phyloP scores from a whole-genome alignment of 2,113 vertebrate genomes.

The Colistium nudipinnis region DNA sequence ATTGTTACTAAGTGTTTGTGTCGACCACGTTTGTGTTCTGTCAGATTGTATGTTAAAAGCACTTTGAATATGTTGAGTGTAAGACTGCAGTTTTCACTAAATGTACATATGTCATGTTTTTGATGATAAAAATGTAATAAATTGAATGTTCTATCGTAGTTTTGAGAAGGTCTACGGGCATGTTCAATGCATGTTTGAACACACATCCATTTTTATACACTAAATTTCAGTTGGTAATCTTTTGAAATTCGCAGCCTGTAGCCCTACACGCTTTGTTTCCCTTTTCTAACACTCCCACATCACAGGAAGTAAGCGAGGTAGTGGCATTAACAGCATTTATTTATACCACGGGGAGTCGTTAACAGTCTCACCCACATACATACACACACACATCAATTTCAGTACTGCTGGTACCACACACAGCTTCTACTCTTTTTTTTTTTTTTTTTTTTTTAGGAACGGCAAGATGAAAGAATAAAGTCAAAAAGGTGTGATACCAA shows the following conservation, averaged over 20 bases:
- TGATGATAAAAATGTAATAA: constrained; percentile 73
- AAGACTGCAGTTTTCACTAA: constrained; percentile 72
- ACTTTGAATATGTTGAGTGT: constrained; percentile 75
- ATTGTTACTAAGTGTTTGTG: constrained; percentile 36
- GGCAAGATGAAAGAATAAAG: constrained; percentile 2
- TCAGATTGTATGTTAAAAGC: constrained; percentile 61
- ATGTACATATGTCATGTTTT: constrained; percentile 79
- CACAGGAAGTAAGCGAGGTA: constrained; percentile 21
- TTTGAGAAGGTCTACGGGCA: neutral
- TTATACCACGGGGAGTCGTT: constrained; percentile 25
- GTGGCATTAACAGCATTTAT: constrained; percentile 43
- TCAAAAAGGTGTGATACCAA: constrained; percentile 29
- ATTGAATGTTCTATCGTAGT: constrained; percentile 71
- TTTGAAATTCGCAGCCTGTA: too few relatives aligned
- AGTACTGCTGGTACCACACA: constrained; percentile 16
- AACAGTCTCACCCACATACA: constrained; percentile 26
- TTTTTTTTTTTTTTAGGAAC: constrained; percentile 10
- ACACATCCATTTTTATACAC: neutral
- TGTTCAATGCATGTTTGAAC: neutral
- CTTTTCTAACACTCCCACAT: neutral
- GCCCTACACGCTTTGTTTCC: neutral
- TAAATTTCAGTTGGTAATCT: too few relatives aligned
- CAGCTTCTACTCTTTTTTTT: constrained; percentile 15
- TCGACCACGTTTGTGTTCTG: constrained; percentile 40
- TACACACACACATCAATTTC: constrained; percentile 37